phyloP scores from a whole-genome alignment of 2,888 invertebrate genomes.

The Hecatera dysodea region DNA sequence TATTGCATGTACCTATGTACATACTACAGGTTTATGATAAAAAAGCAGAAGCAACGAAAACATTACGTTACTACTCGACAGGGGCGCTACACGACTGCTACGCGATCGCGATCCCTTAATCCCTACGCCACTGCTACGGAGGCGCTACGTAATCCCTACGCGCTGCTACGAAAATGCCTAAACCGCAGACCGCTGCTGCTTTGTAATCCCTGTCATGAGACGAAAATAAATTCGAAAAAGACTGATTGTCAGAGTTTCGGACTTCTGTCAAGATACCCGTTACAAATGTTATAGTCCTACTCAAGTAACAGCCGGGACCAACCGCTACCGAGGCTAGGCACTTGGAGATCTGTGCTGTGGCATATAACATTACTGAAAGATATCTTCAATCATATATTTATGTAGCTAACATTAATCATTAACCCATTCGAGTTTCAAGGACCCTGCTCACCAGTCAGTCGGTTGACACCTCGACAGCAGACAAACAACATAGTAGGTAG shows the following conservation, averaged over 20 bases:
- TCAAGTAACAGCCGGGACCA: too few species aligned
- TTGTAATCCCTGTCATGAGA: too few species aligned
- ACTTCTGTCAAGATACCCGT: too few species aligned
- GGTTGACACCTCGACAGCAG: neutral
- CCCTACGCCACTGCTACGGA: neutral
- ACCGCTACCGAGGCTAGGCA: too few species aligned
- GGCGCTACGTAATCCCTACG: neutral
- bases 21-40: neutral
- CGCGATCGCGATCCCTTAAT: neutral
- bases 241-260: neutral
- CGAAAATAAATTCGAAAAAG: too few species aligned
- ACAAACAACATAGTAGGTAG: neutral
- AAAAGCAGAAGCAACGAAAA: neutral
- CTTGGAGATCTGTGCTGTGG: too few species aligned
- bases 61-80: too few species aligned
- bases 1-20: too few species aligned
- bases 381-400: neutral
- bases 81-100: too few species aligned
- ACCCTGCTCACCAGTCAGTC: neutral
- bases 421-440: neutral
- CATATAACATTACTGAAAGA: too few species aligned
- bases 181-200: neutral
- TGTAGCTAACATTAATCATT: neutral
- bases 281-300: too few species aligned
- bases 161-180: neutral